Base-by-base conservation (phyloP, 30 jellyfish, hydroid and myxozoan genomes). In the Chrysaora quinquecirrha region DNA sequence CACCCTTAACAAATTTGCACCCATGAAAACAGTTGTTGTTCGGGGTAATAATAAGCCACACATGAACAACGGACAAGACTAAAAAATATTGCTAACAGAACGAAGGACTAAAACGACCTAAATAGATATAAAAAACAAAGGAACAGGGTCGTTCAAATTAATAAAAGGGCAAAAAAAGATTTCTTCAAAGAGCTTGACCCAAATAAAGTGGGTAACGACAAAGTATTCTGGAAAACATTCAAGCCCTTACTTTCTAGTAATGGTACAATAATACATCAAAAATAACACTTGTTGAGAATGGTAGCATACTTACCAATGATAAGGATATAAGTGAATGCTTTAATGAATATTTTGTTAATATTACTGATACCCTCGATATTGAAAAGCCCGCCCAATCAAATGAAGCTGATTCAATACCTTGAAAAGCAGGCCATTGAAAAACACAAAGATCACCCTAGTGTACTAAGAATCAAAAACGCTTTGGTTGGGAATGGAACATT, bases 341-440 rank as follows among this genome's bases (percentile, higher is more conserved):
- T 43, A 43, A 6, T 43, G 58, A 43, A 43, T 43, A 43, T 43
- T 43, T 43, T 43, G 9, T 43, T 43, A 6, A 43, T 43, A 43
- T 43, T 43, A 43, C 58, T 43, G 58, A 43, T 43, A 43, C 58
- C 58, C 58, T 43, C 58, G 58, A 43, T 43, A 43, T 43, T 43
- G 58, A 43, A 43, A 43, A 16, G 58, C 58, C 58, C 9, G 16
- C 58, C 58, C 58, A 43, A 43, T 16, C 58, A 43, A 43, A 43
- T 43, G 58, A 43, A 43, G 58, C 58, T 43, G 58, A 43, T 43
- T 43, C 58, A 43, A 43, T 43, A 43, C 9, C 58, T 43, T 43
- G 12, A 43, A 16, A 6, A 6, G 58, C 58, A 43, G 58, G 58
- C 58, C 58, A 43, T 43, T 43, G 58, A 43, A 43, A 43, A 43